Evolutionary conservation across 2,797 vertebrate genomes (phyloP).

Genomic region (Phoeniculus purpureus): DNA sequence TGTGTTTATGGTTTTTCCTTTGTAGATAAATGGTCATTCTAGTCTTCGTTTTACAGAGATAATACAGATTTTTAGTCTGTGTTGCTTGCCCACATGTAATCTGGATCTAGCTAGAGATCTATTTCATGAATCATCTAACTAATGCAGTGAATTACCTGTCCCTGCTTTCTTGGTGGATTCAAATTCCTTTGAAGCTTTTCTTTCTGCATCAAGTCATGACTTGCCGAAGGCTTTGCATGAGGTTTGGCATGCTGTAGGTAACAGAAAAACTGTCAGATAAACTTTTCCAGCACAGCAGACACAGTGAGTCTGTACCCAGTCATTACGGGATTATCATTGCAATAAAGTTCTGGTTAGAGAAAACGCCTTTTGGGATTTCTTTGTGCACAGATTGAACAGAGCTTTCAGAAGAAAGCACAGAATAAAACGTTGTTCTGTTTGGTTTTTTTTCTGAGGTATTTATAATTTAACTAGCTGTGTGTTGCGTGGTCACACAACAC

Average conservation of each 20-base stretch:
- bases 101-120: background rate
- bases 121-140: background rate
- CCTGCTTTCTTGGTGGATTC: conserved; percentile 4
- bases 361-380: conserved; percentile 4
- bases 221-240: conserved; percentile 31
- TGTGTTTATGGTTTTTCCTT: background rate
- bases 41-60: background rate
- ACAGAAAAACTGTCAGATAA: conserved; percentile 2
- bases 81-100: background rate
- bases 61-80: background rate
- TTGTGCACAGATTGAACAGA: background rate
- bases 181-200: conserved; percentile 57
- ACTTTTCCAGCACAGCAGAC: background rate
- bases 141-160: background rate
- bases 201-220: background rate
- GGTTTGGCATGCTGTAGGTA: background rate
- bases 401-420: background rate
- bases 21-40: background rate
- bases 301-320: conserved; percentile 1
- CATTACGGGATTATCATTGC: conserved; percentile 15
- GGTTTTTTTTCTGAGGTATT: background rate
- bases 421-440: background rate
- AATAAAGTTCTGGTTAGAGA: conserved; percentile 6
- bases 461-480: background rate
- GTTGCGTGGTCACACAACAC: background rate